Percentiles rank a stretch among this genome's conserved stretches.
Evolutionary conservation across 2,888 invertebrate genomes (phyloP).

Genomic region (Cordylochernes scorpioides): DNA sequence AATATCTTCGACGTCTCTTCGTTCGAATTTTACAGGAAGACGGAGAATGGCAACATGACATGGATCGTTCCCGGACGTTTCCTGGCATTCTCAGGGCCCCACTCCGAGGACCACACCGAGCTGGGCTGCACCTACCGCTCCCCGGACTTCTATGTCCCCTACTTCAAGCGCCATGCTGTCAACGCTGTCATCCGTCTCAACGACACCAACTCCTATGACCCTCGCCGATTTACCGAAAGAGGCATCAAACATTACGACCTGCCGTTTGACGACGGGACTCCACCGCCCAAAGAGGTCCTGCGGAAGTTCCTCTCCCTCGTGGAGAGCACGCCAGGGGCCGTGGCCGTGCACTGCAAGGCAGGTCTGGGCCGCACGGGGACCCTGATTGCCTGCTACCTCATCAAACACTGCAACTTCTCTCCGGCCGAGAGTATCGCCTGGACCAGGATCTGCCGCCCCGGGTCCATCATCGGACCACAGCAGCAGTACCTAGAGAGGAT

Average conservation of each 20-base stretch:
- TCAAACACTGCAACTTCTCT: slow-evolving; percentile 78
- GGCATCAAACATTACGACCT: slow-evolving; percentile 85
- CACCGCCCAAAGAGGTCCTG: slow-evolving; percentile 66
- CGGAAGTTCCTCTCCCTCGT: slow-evolving; percentile 59
- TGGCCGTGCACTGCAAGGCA: slow-evolving; percentile 96
- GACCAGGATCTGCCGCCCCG: slow-evolving; percentile 81
- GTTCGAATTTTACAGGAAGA: slow-evolving; percentile 32
- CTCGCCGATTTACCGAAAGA: slow-evolving; percentile 51
- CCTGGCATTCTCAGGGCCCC: slow-evolving; percentile 92
- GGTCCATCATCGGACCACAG: slow-evolving; percentile 93
- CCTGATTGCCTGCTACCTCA: slow-evolving; percentile 84
- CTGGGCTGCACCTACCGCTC: slow-evolving; percentile 40
- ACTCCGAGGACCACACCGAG: slow-evolving; percentile 57
- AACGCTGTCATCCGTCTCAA: slow-evolving; percentile 66
- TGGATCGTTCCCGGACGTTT: slow-evolving; percentile 95
- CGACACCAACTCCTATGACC: slow-evolving; percentile 74
- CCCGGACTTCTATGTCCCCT: slow-evolving; percentile 72
- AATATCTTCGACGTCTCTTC: neutral
- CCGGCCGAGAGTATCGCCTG: slow-evolving; percentile 86
- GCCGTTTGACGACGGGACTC: slow-evolving; percentile 88
- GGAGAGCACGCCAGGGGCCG: slow-evolving; percentile 60
- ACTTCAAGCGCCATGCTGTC: slow-evolving; percentile 57
- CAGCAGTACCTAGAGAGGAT: slow-evolving; percentile 52
- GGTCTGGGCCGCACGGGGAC: slow-evolving; percentile 95
- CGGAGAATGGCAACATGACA: slow-evolving; percentile 93